Evolutionary conservation across 2,797 vertebrate species (phyloP).

Genomic region (Eulemur rubriventer): DNA sequence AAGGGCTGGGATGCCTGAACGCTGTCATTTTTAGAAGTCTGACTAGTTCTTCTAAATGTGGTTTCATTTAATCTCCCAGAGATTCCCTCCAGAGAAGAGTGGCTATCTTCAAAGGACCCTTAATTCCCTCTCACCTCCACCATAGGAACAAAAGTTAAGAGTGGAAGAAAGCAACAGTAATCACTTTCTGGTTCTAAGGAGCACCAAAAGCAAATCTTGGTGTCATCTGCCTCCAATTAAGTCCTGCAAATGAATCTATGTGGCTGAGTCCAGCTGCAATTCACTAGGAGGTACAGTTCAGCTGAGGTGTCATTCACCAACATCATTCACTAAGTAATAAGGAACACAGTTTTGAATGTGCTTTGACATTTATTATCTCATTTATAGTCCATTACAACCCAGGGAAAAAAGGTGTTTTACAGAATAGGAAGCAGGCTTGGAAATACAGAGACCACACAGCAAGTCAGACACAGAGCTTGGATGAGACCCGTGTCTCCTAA

Average conservation of each 20-base stretch:
- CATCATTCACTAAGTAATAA: slow-evolving; percentile 57
- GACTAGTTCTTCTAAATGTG: not conserved
- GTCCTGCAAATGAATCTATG: not conserved
- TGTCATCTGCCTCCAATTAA: slow-evolving; percentile 62
- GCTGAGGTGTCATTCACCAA: slow-evolving; percentile 47
- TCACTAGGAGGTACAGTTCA: slow-evolving; percentile 41
- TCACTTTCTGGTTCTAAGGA: not conserved
- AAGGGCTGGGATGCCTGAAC: not conserved
- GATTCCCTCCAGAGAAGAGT: not conserved
- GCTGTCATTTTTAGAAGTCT: not conserved
- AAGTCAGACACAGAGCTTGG: not conserved
- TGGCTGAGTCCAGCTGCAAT: slow-evolving; percentile 18
- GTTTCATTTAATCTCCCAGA: not conserved
- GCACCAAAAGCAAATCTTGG: not conserved
- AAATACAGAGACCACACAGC: slow-evolving; percentile 41
- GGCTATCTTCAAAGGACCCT: not conserved
- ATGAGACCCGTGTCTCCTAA: not conserved
- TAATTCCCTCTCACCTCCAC: not conserved
- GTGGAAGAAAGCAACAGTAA: not conserved
- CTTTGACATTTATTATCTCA: slow-evolving; percentile 70
- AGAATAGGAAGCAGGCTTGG: slow-evolving; percentile 41
- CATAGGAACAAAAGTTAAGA: not conserved
- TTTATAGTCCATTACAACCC: slow-evolving; percentile 61
- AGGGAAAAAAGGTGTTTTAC: not conserved
- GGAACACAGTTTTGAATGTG: slow-evolving; percentile 54